Evolutionary conservation across 2,113 vertebrate genomes (phyloP).

Genomic region (Python bivittatus): DNA sequence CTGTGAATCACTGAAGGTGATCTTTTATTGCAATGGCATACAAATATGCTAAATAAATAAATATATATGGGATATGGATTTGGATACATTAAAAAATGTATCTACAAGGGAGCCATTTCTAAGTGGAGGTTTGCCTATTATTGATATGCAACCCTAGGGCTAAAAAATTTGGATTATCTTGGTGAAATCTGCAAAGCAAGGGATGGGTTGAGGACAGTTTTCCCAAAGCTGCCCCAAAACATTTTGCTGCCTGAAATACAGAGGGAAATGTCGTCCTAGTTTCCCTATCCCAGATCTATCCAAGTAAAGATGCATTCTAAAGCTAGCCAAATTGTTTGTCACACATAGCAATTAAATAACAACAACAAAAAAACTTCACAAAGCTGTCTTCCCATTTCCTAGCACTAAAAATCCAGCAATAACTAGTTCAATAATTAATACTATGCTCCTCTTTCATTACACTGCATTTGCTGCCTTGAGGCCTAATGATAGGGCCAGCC

Average conservation of each 20-base stretch:
- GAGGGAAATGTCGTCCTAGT: neutral
- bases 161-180: neutral
- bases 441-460: neutral
- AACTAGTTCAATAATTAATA: neutral
- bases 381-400: neutral
- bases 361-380: neutral
- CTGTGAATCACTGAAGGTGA: neutral
- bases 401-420: neutral
- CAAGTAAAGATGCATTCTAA: neutral
- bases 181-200: neutral
- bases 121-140: neutral
- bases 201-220: neutral
- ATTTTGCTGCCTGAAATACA: neutral
- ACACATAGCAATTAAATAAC: neutral
- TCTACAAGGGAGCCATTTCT: neutral
- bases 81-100: neutral
- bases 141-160: neutral
- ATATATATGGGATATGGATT: neutral
- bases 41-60: neutral
- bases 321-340: neutral
- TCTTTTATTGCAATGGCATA: neutral
- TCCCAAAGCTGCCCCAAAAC: neutral
- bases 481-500: neutral
- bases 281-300: neutral
- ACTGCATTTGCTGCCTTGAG: neutral